Evolutionary conservation across 2,797 vertebrate species (phyloP), one percentile per base, ranked within the genome.

Genomic region (Spondyliosoma cantharus): DNA sequence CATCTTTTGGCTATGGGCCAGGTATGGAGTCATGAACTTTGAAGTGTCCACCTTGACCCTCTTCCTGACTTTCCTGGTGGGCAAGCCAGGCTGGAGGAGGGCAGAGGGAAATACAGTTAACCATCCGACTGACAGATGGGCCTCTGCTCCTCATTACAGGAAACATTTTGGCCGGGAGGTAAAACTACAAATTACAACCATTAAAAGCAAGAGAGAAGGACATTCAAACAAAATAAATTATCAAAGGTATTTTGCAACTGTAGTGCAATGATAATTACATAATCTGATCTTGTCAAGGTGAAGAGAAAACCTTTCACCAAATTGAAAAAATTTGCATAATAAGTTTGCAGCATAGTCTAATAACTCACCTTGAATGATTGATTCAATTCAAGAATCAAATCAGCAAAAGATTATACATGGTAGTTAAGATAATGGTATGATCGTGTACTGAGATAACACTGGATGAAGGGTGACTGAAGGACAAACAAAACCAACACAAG

Each of bases 1-100:
- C 98, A 99, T 99, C 95, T 99, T 99, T 86, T 97, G 96, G 91
- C 97, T 99, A 90, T 99, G 98, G 63, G 96, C 94, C 93, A 99
- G 93, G 84, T 99, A 99, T 7, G 98, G 98, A 11, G 98, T 99
- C 97, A 98, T 95, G 90, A 98, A 99, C 93, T 98, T 99, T 52
- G 98, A 97, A 3, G 96, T 90, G 79, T 99, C 98, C 91, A 99
- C 96, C 93, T 98, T 98, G 42, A 85, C 95, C 87, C 91, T 96
- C 89, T 95, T 95, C 46, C 73, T 96, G 74, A 91, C 96, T 85
- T 92, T 96, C 84, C 96, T 96, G 80, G 86, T 82, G 19, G 93
- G 93, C 63, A 96, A 86, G 16, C 94, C 92, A 63, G 81, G 42
- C 94, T 95, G 76, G 1, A 64, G 58, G 22, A 37, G 70, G 53